Conservation (phyloP, 1,140 invertebrate genomes). For the Sycophaga agraensis region DNA sequence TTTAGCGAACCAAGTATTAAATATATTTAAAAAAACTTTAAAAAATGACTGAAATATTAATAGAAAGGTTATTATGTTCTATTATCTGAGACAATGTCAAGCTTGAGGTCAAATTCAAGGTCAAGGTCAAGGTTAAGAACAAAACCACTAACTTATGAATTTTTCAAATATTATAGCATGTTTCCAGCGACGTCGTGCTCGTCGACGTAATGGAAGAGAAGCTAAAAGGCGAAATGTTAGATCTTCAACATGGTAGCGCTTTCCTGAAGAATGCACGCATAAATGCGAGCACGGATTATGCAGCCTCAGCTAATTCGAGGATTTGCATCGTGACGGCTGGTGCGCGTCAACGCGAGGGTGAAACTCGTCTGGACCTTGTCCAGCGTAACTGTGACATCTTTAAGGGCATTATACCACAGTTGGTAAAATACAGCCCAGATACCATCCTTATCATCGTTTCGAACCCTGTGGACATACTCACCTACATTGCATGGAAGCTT, state of each 20-base stretch:
- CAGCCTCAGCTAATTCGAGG: conserved; percentile 74
- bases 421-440: conserved; percentile 84
- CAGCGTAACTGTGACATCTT: conserved; percentile 89
- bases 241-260: conserved; percentile 82
- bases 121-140: too few species aligned
- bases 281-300: conserved; percentile 77
- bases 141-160: too few species aligned
- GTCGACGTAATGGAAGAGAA: conserved; percentile 82
- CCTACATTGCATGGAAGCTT: conserved; percentile 91
- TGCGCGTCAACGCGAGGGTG: conserved; percentile 83
- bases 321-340: conserved; percentile 88
- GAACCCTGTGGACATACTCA: conserved; percentile 89
- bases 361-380: conserved; percentile 78
- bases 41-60: too few species aligned
- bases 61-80: too few species aligned
- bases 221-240: conserved; percentile 85
- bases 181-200: conserved; percentile 79
- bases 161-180: too few species aligned
- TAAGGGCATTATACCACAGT: conserved; percentile 78
- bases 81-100: too few species aligned
- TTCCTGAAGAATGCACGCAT: conserved; percentile 82
- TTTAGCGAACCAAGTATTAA: too few species aligned
- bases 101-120: too few species aligned
- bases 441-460: conserved; percentile 86
- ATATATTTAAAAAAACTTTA: too few species aligned